Percentiles rank a stretch among this genome's conserved stretches.
Evolutionary conservation across 2,797 vertebrate species (phyloP).

Genomic region (Champsocephalus esox): DNA sequence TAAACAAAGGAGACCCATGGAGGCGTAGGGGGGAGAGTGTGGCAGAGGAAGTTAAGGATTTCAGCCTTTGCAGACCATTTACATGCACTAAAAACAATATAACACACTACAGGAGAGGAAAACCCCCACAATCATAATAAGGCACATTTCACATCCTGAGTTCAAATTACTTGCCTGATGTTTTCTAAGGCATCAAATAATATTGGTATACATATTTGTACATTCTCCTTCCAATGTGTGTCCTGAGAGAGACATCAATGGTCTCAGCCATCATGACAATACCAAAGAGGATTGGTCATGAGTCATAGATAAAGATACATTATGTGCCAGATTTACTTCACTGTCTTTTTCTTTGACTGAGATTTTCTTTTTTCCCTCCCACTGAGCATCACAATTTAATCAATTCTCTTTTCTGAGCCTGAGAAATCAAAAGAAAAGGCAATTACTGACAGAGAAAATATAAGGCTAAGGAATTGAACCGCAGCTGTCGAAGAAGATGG

Average conservation of each 20-base stretch:
- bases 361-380: slow-evolving; percentile 33
- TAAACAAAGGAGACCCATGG: too few relatives aligned
- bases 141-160: slow-evolving; percentile 17
- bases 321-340: slow-evolving; percentile 62
- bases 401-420: slow-evolving; percentile 69
- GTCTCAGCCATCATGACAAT: slow-evolving; percentile 56
- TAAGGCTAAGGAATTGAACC: slow-evolving; percentile 69
- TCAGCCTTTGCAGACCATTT: too few relatives aligned
- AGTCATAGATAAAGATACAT: slow-evolving; percentile 77
- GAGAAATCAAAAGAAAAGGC: slow-evolving; percentile 76
- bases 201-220: slow-evolving; percentile 39
- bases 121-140: too few relatives aligned
- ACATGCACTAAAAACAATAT: too few relatives aligned
- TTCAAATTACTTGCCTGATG: slow-evolving; percentile 34
- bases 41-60: too few relatives aligned
- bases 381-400: slow-evolving; percentile 75
- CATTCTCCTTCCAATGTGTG: slow-evolving; percentile 45
- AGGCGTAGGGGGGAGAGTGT: too few relatives aligned
- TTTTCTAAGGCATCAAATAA: slow-evolving; percentile 27
- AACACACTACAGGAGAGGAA: too few relatives aligned
- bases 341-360: slow-evolving; percentile 60
- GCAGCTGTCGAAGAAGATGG: slow-evolving; percentile 73
- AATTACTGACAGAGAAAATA: slow-evolving; percentile 77
- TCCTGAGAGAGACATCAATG: slow-evolving; percentile 50
- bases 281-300: slow-evolving; percentile 64